These are phyloP conservation scores for Epizoanthus ramosus DNA, from an alignment of 92 coral and sea anemone species.

Conservation along the genomic window DNA sequence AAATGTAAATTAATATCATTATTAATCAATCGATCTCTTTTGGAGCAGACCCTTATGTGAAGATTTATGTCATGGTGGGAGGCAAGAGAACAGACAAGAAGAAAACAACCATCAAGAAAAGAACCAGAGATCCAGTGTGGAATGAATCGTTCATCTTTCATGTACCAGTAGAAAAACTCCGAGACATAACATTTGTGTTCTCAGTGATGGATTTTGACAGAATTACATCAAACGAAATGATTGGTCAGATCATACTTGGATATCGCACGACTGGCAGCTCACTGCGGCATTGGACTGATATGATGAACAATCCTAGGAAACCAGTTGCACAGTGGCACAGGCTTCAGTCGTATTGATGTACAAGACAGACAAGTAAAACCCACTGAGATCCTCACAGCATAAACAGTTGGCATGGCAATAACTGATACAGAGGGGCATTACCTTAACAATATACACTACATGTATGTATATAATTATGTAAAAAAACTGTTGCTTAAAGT, in stretches of 20 bases:
- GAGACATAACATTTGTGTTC: slow-evolving; percentile 91
- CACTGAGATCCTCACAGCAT: not conserved
- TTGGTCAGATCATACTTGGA: slow-evolving; percentile 90
- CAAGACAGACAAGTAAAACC: not conserved
- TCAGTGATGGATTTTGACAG: slow-evolving; percentile 97
- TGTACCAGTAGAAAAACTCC: slow-evolving; percentile 89
- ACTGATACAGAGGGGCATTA: not conserved
- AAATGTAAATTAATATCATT: not conserved
- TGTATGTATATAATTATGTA: too few relatives aligned
- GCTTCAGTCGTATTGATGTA: slow-evolving; percentile 59
- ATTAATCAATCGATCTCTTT: not conserved
- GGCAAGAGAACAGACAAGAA: slow-evolving; percentile 91
- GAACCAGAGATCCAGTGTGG: slow-evolving; percentile 97
- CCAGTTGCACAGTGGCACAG: slow-evolving; percentile 97
- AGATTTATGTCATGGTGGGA: slow-evolving; percentile 84
- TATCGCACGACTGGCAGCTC: slow-evolving; percentile 96
- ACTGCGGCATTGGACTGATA: slow-evolving; percentile 96
- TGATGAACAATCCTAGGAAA: slow-evolving; percentile 97
- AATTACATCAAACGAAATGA: slow-evolving; percentile 94
- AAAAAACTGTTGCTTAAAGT: too few relatives aligned
- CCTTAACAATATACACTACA: too few relatives aligned
- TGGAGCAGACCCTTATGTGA: slow-evolving; percentile 91
- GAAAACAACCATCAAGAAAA: slow-evolving; percentile 92
- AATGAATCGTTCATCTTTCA: slow-evolving; percentile 95
- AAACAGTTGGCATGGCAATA: not conserved